Conservation (phyloP, 2,888 invertebrate genomes). For the Leptopilina myrica region DNA sequence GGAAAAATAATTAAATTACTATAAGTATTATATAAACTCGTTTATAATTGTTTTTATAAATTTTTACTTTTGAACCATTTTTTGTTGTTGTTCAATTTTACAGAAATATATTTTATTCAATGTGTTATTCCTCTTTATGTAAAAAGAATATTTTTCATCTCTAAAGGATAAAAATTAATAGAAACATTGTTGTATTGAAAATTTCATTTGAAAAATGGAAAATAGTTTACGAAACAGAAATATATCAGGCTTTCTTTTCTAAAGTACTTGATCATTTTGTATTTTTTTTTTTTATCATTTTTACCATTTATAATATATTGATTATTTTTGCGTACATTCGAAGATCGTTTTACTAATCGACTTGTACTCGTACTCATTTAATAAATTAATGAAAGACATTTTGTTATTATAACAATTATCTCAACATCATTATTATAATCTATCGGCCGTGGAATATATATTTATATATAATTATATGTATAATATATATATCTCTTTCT, state of each 20-base stretch:
- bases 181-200: too few relatives aligned
- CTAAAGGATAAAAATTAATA: not conserved
- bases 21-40: too few relatives aligned
- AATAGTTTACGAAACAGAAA: not conserved
- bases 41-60: too few relatives aligned
- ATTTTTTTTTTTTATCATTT: conserved; percentile 8
- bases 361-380: conserved; percentile 64
- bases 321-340: conserved; percentile 51
- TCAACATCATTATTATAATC: conserved; percentile 52
- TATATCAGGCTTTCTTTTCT: conserved; percentile 3
- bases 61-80: too few relatives aligned
- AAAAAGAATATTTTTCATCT: not conserved
- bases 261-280: not conserved
- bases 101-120: too few relatives aligned
- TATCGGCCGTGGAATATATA: conserved; percentile 55
- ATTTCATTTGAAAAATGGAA: not conserved
- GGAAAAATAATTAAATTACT: not conserved
- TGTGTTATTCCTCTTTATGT: too few relatives aligned
- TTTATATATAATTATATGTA: conserved; percentile 35
- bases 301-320: conserved; percentile 7
- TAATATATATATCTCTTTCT: conserved; percentile 2
- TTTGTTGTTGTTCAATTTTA: too few relatives aligned
- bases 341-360: conserved; percentile 59
- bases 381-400: conserved; percentile 74
- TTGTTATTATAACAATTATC: conserved; percentile 67